Evolutionary conservation across 2,888 invertebrate species (phyloP), one percentile per base, ranked within the genome.

Genomic region (Tinea semifulvella): DNA sequence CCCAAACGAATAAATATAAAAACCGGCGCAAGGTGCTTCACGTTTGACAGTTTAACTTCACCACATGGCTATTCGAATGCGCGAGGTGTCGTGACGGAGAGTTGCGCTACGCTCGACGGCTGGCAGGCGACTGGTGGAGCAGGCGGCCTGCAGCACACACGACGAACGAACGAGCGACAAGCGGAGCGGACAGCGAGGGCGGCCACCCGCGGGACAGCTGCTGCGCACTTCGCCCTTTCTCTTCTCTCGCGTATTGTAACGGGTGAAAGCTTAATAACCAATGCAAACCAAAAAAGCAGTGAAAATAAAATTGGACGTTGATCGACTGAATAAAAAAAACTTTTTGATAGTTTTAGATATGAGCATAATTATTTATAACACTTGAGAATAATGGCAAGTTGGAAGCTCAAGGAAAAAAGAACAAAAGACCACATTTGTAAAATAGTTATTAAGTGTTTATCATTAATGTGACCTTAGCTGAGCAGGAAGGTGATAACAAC

Each of bases 21-120:
- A 4, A 36, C 64, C 65, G 63, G 64, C 70, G 63, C 63, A 36
- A 65, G 67, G 59, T 66, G 63, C 71, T 69, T 71, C 72, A 74
- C 79, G 74, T 74, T 74, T 79, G 79, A 77, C 77, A 76, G 77
- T 73, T 77, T 73, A 76, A 77, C 77, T 75, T 79, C 77, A 79
- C 75, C 80, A 71, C 80, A 80, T 79, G 79, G 75, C 71, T 73
- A 61, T 55, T 52, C 54, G 58, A 61, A 67, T 63, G 61, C 65
- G 66, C 61, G 57, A 58, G 56, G 50, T 56, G 55, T 56, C 62
- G 59, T 60, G 55, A 71, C 65, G 54, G 58, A 65, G 74, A 38
- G 76, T 70, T n/a, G 52, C 65, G 54, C 52, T 56, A 53, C 65
- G 65, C 59, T 67, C 70, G 63, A 62, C 70, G 63, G 56, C 60